Evolutionary conservation across 2,888 invertebrate genomes (phyloP), one percentile per base, ranked within the genome.

Genomic region (Lasioglossum pauxillum): DNA sequence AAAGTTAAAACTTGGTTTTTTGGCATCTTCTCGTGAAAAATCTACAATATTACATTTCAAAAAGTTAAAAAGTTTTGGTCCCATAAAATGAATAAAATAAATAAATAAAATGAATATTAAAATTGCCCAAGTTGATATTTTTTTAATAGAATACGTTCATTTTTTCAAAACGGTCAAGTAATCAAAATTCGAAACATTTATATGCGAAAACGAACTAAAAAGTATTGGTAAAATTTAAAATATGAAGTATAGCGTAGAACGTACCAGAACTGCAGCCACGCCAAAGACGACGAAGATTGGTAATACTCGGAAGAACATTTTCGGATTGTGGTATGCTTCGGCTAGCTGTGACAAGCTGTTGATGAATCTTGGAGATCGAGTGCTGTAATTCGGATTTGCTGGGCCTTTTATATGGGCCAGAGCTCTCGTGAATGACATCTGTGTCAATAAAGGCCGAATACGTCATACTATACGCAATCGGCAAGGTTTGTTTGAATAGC

Each of bases 341-440:
- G 10, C 0, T 57, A 72, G 19, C 12, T 57, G 14, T 14, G n/a
- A n/a, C 16, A 57, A 71, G 27, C n/a, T 69, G 10, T 27, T 16
- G 5, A 67, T 14, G 44, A 76, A 53, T 73, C 60, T 14, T 53
- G 14, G 23, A 27, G 76, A 69, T 57, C 69, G 44, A 79, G 64
- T 77, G 35, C n/a, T 46, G 12, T n/a, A 35, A 78, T 78, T 83
- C 60, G 53, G 41, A 57, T 38, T 67, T 19, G 46, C 57, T 8
- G 16, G 38, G 7, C 35, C 60, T 86, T 87, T 84, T 87, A 87
- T 87, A 80, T 53, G 7, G n/a, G 14, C 49, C 71, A 19, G n/a
- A 14, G 14, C 2, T 44, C 5, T 35, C 69, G 46, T 44, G 23
- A 14, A n/a, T 49, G 78, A 49, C 88, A 88, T 75, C 83, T 88